phyloP scores from a whole-genome alignment of 2,888 invertebrate species.

The Archaeoteleia sp. region DNA sequence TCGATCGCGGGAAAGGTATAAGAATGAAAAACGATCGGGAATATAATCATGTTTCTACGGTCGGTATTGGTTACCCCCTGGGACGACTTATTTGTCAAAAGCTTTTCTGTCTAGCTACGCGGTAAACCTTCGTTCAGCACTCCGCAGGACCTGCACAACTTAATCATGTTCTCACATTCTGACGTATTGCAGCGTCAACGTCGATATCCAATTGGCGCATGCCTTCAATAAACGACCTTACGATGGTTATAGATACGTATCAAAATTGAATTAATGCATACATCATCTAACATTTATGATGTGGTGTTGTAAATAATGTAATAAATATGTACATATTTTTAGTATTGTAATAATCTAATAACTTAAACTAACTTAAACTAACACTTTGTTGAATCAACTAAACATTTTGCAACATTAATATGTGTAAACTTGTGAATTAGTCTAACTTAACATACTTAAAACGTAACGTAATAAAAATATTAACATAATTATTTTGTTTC shows the following conservation, averaged over 20 bases:
- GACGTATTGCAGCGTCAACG: constrained; percentile 61
- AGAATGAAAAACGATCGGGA: constrained; percentile 48
- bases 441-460: no score
- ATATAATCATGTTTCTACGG: constrained; percentile 49
- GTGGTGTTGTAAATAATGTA: constrained; percentile 19
- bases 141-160: constrained; percentile 50
- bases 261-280: constrained; percentile 32
- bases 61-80: constrained; percentile 54
- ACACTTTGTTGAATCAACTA: no score
- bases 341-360: no score
- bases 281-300: constrained; percentile 29
- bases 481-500: no score
- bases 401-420: no score
- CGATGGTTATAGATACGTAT: constrained; percentile 23
- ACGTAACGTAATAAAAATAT: no score
- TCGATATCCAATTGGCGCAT: constrained; percentile 44
- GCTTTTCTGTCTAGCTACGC: constrained; percentile 48
- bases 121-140: constrained; percentile 39
- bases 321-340: no score
- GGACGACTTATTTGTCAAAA: constrained; percentile 63
- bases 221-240: constrained; percentile 37
- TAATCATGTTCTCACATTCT: constrained; percentile 67
- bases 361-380: no score
- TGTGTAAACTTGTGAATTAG: no score
- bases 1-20: constrained; percentile 43